phyloP scores from a whole-genome alignment of 2,113 vertebrate genomes.

The Thalassarche chlororhynchos region DNA sequence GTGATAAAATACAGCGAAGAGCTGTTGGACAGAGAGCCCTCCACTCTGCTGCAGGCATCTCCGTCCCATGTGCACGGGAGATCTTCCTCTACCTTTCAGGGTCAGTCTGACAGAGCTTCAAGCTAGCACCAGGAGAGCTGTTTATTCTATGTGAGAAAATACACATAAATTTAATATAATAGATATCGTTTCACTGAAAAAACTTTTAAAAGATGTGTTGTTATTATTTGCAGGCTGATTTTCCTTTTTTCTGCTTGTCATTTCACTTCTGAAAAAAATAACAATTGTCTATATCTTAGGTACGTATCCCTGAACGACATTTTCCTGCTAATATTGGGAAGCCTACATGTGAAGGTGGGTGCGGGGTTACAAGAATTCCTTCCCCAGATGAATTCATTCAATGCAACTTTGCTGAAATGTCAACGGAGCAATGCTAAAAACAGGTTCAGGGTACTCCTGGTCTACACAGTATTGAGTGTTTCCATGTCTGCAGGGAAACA shows the following conservation, averaged over 20 bases:
- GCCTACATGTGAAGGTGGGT: neutral
- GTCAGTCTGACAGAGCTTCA: neutral
- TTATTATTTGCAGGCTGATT: neutral
- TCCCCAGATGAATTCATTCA: neutral
- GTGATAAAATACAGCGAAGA: neutral
- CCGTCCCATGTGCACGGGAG: rapidly evolving
- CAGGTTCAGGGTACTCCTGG: neutral
- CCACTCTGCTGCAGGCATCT: neutral
- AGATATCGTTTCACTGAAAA: neutral
- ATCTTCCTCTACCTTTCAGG: neutral
- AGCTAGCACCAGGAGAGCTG: neutral
- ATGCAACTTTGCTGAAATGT: neutral
- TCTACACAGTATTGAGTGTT: neutral
- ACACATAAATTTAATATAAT: neutral
- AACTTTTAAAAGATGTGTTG: neutral
- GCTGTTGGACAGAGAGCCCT: neutral
- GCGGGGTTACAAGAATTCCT: neutral
- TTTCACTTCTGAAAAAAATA: neutral
- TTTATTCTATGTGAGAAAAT: neutral
- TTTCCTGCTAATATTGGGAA: neutral
- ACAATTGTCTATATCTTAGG: rapidly evolving
- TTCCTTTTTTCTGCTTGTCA: neutral
- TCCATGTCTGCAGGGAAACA: neutral
- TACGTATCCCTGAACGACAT: no score
- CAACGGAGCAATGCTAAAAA: neutral